phyloP scores from a whole-genome alignment of 2,113 vertebrate genomes.

The Bos taurus region ARS-UCD2.0 NC_037330.1:97869501-97870000 shows the following conservation, averaged over 20 bases:
- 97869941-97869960: not conserved
- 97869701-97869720: not conserved
- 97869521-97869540: not conserved
- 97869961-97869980: not conserved
- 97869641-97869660: not conserved
- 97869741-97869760: not conserved
- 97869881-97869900: not conserved
- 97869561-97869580: not conserved
- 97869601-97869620: constrained; percentile 29
- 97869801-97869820: not conserved
- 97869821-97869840: not conserved
- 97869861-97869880: not conserved
- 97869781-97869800: not conserved
- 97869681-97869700: accelerated
- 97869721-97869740: not conserved
- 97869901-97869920: not conserved
- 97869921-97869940: not conserved
- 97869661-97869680: not conserved
- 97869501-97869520: not conserved
- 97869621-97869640: not conserved
- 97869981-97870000: constrained; percentile 4
- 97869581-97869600: not conserved
- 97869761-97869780: not conserved
- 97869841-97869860: not conserved
- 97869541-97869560: not conserved